Conservation (phyloP, 2,797 vertebrate species). For the Eptatretus atami region DNA sequence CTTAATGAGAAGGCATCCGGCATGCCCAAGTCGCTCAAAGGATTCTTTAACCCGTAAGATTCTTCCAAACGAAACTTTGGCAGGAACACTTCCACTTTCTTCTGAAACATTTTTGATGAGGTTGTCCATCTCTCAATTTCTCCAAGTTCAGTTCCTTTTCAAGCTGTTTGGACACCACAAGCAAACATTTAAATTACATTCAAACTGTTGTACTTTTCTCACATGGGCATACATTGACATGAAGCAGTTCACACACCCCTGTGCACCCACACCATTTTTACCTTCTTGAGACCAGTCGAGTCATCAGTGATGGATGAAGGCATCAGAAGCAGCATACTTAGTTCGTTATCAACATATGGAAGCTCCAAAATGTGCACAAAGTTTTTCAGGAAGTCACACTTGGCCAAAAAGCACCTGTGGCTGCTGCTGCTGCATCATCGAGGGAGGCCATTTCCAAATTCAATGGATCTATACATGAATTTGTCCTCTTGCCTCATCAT, state of each 20-base stretch:
- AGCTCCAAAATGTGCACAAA: constrained; percentile 6
- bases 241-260: no score
- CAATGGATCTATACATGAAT: constrained; percentile 1
- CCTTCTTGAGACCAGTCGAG: constrained; percentile 7
- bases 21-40: constrained; percentile 29
- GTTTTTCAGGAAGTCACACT: background rate
- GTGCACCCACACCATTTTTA: background rate
- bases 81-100: constrained; percentile 24
- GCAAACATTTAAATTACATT: background rate
- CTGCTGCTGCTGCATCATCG: constrained; percentile 5
- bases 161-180: constrained; percentile 19
- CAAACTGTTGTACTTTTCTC: background rate
- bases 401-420: no score
- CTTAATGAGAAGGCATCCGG: constrained; percentile 23
- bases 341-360: constrained; percentile 1
- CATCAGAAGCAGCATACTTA: constrained; percentile 7
- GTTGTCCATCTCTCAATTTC: constrained; percentile 43
- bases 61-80: constrained; percentile 62
- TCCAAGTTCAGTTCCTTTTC: constrained; percentile 28
- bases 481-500: background rate
- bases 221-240: no score
- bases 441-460: background rate
- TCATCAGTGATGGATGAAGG: constrained; percentile 6
- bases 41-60: constrained; percentile 24
- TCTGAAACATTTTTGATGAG: constrained; percentile 16